Base-by-base conservation (phyloP, 2,797 vertebrate species). In the Ara ararauna region DNA sequence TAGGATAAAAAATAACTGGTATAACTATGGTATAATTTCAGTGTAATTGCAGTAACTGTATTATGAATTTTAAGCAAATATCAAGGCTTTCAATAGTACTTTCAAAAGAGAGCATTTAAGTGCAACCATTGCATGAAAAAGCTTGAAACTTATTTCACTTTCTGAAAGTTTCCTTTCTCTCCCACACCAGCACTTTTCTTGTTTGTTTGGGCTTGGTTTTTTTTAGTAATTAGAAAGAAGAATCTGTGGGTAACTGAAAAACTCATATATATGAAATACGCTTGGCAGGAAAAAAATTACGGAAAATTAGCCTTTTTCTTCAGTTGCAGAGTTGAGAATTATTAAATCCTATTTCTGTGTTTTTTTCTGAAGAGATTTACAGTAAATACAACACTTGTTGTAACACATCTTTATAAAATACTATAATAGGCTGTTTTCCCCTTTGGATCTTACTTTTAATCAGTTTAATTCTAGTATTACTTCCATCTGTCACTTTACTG, bases 61-160 rank as follows among this genome's bases (percentile, higher is more conserved):
- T 82, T 88, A 85, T 29, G 29, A 85, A 75, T 68, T 70, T 85
- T 66, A 87, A 88, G n/a, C 56, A 78, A 90, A 74, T 81, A 74
- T 61, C 8, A 1, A 85, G 27, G 36, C 76, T 51, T 48, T 24
- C 47, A 48, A 48, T 13, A 24, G 22, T 58, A 78, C 22, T 79
- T 89, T 73, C 54, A 89, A 60, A 83, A 68, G 2, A 77, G 22
- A 83, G 64, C 13, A 67, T 51, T 65, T 60, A 85, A 75, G 23
- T 76, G n/a, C 36, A 71, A 66, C 14, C 22, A 61, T 21, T 85
- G 67, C 29, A 88, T 64, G 29, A 84, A 91, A 77, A 42, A 86
- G 5, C 53, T 90, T 81, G 32, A 89, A 61, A 90, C 32, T 51
- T 65, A 34, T 27, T 84, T 84, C 14, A 81, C 47, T 85, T 89